Conservation (phyloP, 2,888 invertebrate genomes). For the Imbricaverruca yamaguchii region DNA sequence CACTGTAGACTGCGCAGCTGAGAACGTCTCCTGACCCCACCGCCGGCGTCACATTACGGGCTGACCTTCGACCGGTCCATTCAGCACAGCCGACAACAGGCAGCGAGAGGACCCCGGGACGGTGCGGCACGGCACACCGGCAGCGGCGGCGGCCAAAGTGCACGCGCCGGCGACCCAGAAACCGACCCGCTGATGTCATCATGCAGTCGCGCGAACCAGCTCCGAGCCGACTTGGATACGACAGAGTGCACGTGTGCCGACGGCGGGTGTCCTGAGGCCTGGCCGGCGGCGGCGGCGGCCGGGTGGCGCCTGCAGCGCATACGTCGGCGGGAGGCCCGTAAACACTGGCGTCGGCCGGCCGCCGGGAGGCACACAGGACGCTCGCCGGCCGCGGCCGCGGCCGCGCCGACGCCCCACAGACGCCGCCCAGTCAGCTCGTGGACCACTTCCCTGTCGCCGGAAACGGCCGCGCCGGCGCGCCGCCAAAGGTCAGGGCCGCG, state of each 20-base stretch:
- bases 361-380: background rate
- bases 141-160: background rate
- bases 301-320: background rate
- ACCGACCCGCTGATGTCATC: background rate
- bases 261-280: background rate
- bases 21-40: background rate
- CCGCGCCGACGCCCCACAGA: background rate
- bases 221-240: background rate
- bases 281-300: background rate
- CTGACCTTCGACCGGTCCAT: background rate
- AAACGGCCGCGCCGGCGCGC: too few species aligned
- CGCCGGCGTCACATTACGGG: background rate
- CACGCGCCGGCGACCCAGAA: background rate
- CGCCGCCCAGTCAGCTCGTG: background rate
- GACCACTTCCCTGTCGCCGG: too few species aligned
- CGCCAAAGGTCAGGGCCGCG: too few species aligned
- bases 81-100: background rate
- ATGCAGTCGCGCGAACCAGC: background rate
- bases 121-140: background rate
- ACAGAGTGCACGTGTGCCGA: background rate
- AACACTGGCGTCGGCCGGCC: background rate
- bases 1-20: too few species aligned
- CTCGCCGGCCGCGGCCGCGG: background rate
- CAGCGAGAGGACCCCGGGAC: background rate
- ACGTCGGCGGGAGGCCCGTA: background rate